Conservation (phyloP, 2,113 vertebrate species). For the Delphinapterus leucas region DNA sequence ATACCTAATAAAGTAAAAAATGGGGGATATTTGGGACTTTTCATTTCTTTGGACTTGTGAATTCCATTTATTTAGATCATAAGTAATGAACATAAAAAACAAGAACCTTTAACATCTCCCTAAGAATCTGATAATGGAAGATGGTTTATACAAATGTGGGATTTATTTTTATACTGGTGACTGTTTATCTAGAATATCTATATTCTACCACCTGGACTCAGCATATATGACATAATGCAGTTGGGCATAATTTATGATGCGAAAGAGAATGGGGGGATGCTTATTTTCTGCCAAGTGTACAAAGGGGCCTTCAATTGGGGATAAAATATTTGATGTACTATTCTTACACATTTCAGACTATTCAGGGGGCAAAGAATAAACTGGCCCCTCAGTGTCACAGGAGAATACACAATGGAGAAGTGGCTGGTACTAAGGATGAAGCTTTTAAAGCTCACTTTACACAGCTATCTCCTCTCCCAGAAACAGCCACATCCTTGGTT, state of each 20-base stretch:
- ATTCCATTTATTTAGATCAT: constrained; percentile 16
- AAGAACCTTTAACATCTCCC: neutral
- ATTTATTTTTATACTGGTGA: neutral
- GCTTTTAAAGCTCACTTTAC: neutral
- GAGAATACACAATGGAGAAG: neutral
- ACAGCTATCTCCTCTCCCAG: neutral
- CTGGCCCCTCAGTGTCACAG: neutral
- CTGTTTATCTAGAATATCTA: neutral
- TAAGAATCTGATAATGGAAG: neutral
- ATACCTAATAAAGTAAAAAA: neutral
- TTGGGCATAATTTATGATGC: neutral
- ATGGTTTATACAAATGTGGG: neutral
- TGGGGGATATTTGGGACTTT: neutral
- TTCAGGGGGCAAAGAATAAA: neutral
- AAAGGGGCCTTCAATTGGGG: neutral
- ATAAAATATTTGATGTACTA: neutral
- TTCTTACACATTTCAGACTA: neutral
- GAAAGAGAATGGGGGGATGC: neutral
- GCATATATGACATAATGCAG: neutral
- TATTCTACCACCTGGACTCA: neutral
- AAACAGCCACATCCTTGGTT: neutral
- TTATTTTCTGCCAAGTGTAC: neutral
- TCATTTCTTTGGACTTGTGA: neutral
- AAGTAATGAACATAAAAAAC: constrained; percentile 9
- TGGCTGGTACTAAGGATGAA: neutral